Conservation (phyloP, 2,797 vertebrate genomes). For the Hydrocynus forskahlii region DNA sequence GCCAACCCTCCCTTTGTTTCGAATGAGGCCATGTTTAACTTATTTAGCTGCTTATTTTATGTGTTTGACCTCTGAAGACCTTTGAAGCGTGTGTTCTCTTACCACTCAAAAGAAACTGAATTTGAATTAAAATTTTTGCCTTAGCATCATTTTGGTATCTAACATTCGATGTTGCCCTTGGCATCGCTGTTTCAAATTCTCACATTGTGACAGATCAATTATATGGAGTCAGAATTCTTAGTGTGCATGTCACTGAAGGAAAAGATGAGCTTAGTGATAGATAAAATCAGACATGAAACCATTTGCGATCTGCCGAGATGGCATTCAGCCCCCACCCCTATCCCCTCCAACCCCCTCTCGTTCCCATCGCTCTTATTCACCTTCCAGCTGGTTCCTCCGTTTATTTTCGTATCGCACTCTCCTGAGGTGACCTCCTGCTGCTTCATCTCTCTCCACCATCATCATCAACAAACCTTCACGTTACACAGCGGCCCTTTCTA, state of each 20-base stretch:
- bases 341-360: neutral
- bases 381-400: conserved; percentile 41
- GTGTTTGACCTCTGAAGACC: too few species aligned
- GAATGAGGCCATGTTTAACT: too few species aligned
- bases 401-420: conserved; percentile 72
- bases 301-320: neutral
- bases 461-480: conserved; percentile 66
- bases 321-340: neutral
- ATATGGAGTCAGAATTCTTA: too few species aligned
- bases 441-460: conserved; percentile 52
- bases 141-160: too few species aligned
- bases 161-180: too few species aligned
- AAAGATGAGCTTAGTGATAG: conserved; percentile 65
- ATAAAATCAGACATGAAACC: conserved; percentile 28
- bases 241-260: conserved; percentile 37
- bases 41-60: too few species aligned
- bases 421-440: conserved; percentile 50
- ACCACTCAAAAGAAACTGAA: too few species aligned
- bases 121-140: too few species aligned
- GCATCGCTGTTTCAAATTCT: too few species aligned
- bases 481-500: conserved; percentile 49
- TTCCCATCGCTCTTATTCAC: conserved; percentile 23
- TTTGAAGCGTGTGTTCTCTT: too few species aligned
- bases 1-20: too few species aligned
- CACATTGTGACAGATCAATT: too few species aligned